A percentile compares a stretch with the other conserved stretches of the same genome.
These are phyloP conservation scores for Lepus oiostolus DNA, from an alignment of 2,797 vertebrate species.

Conservation along the genomic window DNA sequence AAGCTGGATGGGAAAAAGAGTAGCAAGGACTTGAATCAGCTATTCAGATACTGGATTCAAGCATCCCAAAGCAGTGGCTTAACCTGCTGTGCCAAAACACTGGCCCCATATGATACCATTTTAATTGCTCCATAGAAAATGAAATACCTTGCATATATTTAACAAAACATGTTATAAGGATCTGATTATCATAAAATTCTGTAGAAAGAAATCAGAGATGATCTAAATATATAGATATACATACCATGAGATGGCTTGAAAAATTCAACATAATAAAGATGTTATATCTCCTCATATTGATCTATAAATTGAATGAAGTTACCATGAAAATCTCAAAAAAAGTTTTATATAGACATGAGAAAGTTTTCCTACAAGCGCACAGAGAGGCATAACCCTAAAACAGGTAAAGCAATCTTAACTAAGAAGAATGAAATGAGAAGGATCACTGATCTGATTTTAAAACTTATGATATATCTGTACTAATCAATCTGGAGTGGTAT, in stretches of 20 bases:
- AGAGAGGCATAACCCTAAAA: not conserved
- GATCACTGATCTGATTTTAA: not conserved
- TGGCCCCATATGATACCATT: not conserved
- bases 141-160: not conserved
- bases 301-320: not conserved
- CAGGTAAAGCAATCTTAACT: not conserved
- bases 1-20: too few species aligned
- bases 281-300: not conserved
- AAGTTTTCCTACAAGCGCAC: not conserved
- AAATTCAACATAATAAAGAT: not conserved
- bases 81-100: too few species aligned
- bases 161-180: not conserved
- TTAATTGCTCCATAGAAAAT: not conserved
- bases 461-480: not conserved
- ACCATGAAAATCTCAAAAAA: not conserved
- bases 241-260: not conserved
- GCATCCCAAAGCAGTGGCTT: too few species aligned
- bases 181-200: not conserved
- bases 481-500: not conserved
- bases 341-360: not conserved
- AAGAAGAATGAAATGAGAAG: not conserved
- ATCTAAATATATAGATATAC: not conserved
- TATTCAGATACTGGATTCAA: too few species aligned
- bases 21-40: too few species aligned
- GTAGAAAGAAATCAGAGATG: not conserved